Conservation (phyloP, 1,140 invertebrate species). For the Calephelis nemesis region DNA sequence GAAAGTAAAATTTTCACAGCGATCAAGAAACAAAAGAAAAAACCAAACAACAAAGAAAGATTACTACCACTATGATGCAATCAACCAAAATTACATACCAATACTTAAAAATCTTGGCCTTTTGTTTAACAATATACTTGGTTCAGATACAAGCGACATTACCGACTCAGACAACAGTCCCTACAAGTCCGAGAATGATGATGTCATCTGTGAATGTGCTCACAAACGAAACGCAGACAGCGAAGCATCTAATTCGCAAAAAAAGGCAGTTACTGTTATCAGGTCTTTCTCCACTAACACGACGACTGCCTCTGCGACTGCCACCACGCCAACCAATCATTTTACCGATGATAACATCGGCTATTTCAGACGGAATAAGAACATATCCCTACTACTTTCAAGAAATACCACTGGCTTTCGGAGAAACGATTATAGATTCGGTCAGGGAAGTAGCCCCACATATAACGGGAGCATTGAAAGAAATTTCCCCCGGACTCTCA, state of each 20-base stretch:
- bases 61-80: slow-evolving; percentile 45
- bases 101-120: slow-evolving; percentile 62
- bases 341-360: slow-evolving; percentile 62
- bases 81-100: slow-evolving; percentile 59
- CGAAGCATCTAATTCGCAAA: slow-evolving; percentile 38
- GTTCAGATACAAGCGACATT: slow-evolving; percentile 44
- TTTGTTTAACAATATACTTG: slow-evolving; percentile 66
- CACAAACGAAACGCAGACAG: slow-evolving; percentile 32
- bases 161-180: slow-evolving; percentile 28
- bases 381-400: slow-evolving; percentile 70
- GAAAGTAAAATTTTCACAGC: slow-evolving; percentile 45
- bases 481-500: slow-evolving; percentile 67
- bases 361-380: slow-evolving; percentile 65
- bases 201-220: slow-evolving; percentile 40
- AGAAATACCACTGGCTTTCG: slow-evolving; percentile 68
- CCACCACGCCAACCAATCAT: slow-evolving; percentile 61
- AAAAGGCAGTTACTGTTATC: slow-evolving; percentile 62
- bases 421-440: slow-evolving; percentile 68
- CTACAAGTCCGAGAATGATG: slow-evolving; percentile 30
- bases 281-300: slow-evolving; percentile 47
- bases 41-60: slow-evolving; percentile 50
- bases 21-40: slow-evolving; percentile 38
- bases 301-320: slow-evolving; percentile 44
- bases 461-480: slow-evolving; percentile 61
- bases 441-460: slow-evolving; percentile 67